Evolutionary conservation across 2,888 invertebrate species (phyloP), one percentile per base, ranked within the genome.

Genomic region (Athalia rosae): DNA sequence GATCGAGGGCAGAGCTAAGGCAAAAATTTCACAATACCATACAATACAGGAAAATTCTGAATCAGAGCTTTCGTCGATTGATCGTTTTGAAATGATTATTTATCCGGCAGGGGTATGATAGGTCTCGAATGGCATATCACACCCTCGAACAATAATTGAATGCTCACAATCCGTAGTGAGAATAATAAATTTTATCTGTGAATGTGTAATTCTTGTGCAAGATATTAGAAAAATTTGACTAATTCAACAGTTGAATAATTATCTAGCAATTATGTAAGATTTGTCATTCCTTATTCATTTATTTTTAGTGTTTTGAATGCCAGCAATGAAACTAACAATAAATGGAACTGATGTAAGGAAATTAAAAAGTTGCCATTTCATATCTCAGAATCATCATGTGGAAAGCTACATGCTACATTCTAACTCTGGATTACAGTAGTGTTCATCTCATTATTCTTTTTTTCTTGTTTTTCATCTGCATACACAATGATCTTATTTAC

Each of bases 121-220:
- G 41, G 41, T 41, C 3, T 62, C 28, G 28, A 28, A 2, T 28
- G 3, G 9, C 0, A 9, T 11, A 8, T 15, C 64, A 7, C 47
- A 48, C n/a, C 64, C n/a, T 64, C 64, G 48, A 67, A 50, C 9
- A 67, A 67, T 67, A 67, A 50, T 50, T 67, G 5, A 8, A 15
- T 28, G 28, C 28, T 28, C 28, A 28, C 28, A 28, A 28, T 28
- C 28, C 2, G 28, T 28, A 50, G 41, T 67, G 50, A 48, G 15
- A 28, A 6, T 50, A n/a, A 50, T 67, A 50, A 50, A 9, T 48
- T 67, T 50, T 28, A 67, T 28, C 50, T 50, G 66, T 50, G 50
- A 67, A 50, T 67, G 28, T 50, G 47, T 67, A 67, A 67, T 41
- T 67, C 50, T 67, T 53, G 66, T 67, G 50, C 50, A 67, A 67